Evolutionary conservation across 2,797 vertebrate genomes (phyloP).

Genomic region (Hippopotamyrus pictus): DNA sequence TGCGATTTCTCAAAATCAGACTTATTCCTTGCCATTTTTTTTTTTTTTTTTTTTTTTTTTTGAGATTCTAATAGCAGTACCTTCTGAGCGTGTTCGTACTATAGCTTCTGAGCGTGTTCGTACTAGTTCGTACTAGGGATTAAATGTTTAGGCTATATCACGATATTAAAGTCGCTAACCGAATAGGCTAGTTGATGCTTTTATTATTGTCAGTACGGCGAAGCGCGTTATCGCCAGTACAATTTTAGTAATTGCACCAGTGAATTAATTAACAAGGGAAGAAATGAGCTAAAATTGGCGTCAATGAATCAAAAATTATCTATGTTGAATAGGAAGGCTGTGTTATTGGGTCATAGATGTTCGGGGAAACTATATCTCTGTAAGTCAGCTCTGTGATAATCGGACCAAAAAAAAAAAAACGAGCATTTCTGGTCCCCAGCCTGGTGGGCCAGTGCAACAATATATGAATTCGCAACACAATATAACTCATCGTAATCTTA

Average conservation of each 20-base stretch:
- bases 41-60: not conserved
- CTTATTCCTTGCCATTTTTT: not conserved
- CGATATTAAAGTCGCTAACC: not conserved
- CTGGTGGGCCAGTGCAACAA: not conserved
- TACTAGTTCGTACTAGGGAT: not conserved
- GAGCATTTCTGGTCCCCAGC: not conserved
- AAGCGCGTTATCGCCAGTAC: not conserved
- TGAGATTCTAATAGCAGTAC: not conserved
- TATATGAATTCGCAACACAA: not conserved
- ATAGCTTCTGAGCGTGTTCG: not conserved
- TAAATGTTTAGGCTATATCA: not conserved
- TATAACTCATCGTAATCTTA: conserved; percentile 1
- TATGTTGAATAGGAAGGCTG: not conserved
- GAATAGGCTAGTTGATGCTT: not conserved
- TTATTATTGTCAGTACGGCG: not conserved
- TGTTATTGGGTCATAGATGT: conserved; percentile 10
- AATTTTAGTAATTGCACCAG: not conserved
- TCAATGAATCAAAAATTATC: not conserved
- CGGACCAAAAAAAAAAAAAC: not conserved
- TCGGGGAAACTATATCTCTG: not conserved
- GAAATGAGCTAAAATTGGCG: not conserved
- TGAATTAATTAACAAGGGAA: not conserved
- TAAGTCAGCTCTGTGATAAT: not conserved
- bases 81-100: not conserved
- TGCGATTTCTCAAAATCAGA: not conserved